Evolutionary conservation across 2,113 vertebrate genomes (phyloP), one percentile per base, ranked within the genome.

Genomic region (Neogale vison): DNA sequence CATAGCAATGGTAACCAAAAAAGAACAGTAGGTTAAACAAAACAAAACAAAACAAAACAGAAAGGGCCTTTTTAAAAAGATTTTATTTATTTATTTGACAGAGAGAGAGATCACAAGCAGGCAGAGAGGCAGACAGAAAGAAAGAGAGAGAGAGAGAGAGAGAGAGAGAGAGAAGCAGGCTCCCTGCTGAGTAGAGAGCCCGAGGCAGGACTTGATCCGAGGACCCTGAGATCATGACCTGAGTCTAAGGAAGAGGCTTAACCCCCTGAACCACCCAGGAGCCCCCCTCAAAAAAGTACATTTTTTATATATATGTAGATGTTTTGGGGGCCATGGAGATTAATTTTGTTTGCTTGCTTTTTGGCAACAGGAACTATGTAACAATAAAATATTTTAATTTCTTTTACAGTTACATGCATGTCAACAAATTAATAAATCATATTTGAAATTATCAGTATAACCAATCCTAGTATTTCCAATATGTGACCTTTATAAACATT

Each of bases 391-490:
- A 14, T 79, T 74, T 85, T 36, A 72, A 31, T 65, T 29, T 15
- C 1, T 80, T 7, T 85, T 84, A 39, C 1, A 80, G 17, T 39
- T 82, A 0, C 1, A 20, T 57, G 74, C 7, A 29, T 77, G 13
- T 92, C 45, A 82, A 91, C 79, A 15, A 65, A 90, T 74, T 69
- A 57, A 74, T 36, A 85, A 82, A 83, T 69, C 63, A 1, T 59
- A 0, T 81, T 47, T 67, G 77, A 82, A 79, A 31, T 77, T 72
- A 42, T 47, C 71, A 65, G 39, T n/a, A 91, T 20, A 81, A 67
- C 2, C 21, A 24, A 79, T 74, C 8, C 0, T 1, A 42, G 7
- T 50, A 67, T 82, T 92, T 57, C 7, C 4, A 29, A 71, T 57
- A 47, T 89, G 36, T 71, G 34, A 4, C 50, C 95, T 88, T 67